Conservation (phyloP, 2,797 vertebrate species). For the Sarcophilus harrisii region DNA sequence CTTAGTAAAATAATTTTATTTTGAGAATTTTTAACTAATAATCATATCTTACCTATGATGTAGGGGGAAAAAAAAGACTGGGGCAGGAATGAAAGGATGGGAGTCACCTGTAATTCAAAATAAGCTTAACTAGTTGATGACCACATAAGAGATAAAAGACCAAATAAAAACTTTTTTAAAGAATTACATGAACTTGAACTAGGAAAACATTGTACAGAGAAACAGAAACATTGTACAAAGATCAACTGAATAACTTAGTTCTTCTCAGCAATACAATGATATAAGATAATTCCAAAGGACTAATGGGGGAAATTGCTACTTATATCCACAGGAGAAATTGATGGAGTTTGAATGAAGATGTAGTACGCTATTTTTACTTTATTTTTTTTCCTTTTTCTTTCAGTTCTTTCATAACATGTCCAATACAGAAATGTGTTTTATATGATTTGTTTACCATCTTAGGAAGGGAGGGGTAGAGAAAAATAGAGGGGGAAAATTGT, state of each 20-base stretch:
- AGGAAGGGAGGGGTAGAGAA: background rate
- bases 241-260: background rate
- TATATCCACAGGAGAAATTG: background rate
- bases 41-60: background rate
- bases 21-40: background rate
- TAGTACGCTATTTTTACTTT: background rate
- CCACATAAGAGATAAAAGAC: background rate
- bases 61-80: background rate
- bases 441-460: background rate
- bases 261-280: background rate
- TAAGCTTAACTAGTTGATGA: background rate
- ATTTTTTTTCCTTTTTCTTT: background rate
- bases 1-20: constrained; percentile 40
- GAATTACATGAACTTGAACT: background rate
- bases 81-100: background rate
- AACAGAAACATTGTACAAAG: background rate
- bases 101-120: background rate
- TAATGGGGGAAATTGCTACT: background rate
- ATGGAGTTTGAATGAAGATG: background rate
- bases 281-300: background rate
- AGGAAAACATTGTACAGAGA: background rate
- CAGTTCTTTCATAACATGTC: background rate
- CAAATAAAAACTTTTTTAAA: background rate
- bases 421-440: background rate
- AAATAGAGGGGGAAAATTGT: background rate